phyloP scores from a whole-genome alignment of 2,797 vertebrate genomes.

The Melanogrammus aeglefinus region DNA sequence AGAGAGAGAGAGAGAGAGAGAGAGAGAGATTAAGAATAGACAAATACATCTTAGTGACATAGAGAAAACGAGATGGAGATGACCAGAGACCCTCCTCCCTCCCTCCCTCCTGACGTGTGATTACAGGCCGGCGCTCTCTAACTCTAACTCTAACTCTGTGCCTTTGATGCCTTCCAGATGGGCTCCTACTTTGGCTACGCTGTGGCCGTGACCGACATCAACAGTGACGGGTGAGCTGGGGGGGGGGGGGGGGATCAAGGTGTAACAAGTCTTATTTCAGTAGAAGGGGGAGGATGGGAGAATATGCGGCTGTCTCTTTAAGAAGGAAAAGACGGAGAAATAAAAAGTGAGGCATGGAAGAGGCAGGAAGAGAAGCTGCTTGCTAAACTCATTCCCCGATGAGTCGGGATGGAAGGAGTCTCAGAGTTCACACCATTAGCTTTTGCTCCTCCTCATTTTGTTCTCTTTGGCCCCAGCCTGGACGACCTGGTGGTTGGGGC shows the following conservation, averaged over 20 bases:
- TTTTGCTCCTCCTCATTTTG: no score
- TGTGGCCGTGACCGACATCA: conserved; percentile 81
- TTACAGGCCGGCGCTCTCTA: conserved; percentile 62
- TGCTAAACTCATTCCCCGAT: neutral
- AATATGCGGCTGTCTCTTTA: neutral
- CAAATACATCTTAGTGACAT: neutral
- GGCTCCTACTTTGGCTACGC: conserved; percentile 88
- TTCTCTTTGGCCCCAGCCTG: conserved; percentile 66
- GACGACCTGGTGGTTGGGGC: conserved; percentile 87
- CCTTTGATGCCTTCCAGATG: conserved; percentile 79
- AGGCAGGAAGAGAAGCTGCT: neutral
- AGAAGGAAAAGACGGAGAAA: neutral
- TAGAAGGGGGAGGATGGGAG: neutral
- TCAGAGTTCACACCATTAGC: no score
- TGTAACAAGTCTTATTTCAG: neutral
- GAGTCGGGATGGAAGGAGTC: no score
- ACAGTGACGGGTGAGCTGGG: conserved; percentile 81
- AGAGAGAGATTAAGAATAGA: neutral
- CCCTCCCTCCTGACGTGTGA: conserved; percentile 31
- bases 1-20: conserved; percentile 11
- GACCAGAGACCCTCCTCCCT: neutral
- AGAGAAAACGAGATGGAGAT: neutral
- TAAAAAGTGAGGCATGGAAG: neutral
- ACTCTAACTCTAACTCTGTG: conserved; percentile 43
- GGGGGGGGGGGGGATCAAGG: conserved; percentile 7